Evolutionary conservation across 2,888 invertebrate genomes (phyloP), one percentile per base, ranked within the genome.

Genomic region (Pterobdella sp.): DNA sequence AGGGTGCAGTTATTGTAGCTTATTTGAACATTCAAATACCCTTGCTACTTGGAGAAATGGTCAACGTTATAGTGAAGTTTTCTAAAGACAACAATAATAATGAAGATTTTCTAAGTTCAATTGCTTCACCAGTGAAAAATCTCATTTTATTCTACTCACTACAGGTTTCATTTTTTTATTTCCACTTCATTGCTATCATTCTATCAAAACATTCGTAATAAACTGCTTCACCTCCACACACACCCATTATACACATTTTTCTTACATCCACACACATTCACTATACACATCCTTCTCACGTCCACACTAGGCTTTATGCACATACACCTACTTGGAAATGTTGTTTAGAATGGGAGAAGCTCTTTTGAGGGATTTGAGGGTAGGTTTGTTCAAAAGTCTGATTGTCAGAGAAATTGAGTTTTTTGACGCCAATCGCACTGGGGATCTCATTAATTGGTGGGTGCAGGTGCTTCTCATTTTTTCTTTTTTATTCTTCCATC

Each of bases 21-120:
- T 85, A 91, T 77, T 86, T 94, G 74, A 95, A 94, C 82, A 91
- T 94, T 73, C 89, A 92, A 85, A 91, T 94, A 79, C 94, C 94
- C 0, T 88, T 90, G 74, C 85, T 91, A 80, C 86, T 94, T 74
- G 94, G 94, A 32, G 88, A 88, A 66, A 86, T 94, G 37, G 90
- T 94, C 29, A 93, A 94, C 85, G 88, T 89, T 1, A 84, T 91
- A 64, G 87, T 90, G 0, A 86, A 87, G 67, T 81, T 81, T 75
- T 77, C 80, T 35, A 78, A 73, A 18, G 74, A 76, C 0, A 75
- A 72, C 2, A 56, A 29, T 60, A n/a, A n/a, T 0, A 32, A 66
- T 1, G 31, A 29, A 29, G 77, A 79, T 73, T 81, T 82, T 75
- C 37, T 81, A 1, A 76, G 79, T 7, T 80, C 80, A 32, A 79